phyloP scores from a whole-genome alignment of 2,113 vertebrate genomes.

The Catharus minimus region DNA sequence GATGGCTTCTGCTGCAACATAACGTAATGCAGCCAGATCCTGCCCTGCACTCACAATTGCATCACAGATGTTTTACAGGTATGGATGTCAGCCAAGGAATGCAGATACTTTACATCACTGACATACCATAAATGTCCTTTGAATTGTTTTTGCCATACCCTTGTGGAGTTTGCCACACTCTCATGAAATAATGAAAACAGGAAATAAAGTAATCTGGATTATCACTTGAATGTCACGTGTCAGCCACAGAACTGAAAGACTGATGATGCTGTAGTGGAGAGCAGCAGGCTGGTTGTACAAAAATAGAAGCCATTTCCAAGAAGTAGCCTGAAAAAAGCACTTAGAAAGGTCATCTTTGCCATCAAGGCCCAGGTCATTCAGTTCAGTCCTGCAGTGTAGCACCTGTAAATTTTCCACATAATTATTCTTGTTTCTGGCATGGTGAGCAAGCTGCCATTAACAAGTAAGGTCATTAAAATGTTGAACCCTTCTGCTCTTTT shows the following conservation, averaged over 20 bases:
- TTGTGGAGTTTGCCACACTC: neutral
- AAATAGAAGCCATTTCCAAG: neutral
- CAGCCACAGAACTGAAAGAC: neutral
- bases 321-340: neutral
- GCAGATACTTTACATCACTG: neutral
- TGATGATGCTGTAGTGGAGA: neutral
- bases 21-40: neutral
- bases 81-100: slow-evolving; percentile 1
- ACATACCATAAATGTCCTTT: neutral
- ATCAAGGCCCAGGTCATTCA: neutral
- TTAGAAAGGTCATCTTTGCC: neutral
- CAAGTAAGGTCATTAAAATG: fast-evolving
- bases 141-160: neutral
- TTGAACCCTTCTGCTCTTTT: neutral
- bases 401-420: neutral
- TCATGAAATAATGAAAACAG: neutral
- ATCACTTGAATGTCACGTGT: neutral
- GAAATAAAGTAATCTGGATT: neutral
- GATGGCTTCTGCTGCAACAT: slow-evolving; percentile 2
- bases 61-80: neutral
- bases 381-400: neutral
- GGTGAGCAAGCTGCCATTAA: neutral
- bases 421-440: neutral
- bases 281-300: neutral
- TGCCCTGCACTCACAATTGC: neutral